Base-by-base conservation (phyloP, 2,888 invertebrate species). In the Ectemnius continuus region DNA sequence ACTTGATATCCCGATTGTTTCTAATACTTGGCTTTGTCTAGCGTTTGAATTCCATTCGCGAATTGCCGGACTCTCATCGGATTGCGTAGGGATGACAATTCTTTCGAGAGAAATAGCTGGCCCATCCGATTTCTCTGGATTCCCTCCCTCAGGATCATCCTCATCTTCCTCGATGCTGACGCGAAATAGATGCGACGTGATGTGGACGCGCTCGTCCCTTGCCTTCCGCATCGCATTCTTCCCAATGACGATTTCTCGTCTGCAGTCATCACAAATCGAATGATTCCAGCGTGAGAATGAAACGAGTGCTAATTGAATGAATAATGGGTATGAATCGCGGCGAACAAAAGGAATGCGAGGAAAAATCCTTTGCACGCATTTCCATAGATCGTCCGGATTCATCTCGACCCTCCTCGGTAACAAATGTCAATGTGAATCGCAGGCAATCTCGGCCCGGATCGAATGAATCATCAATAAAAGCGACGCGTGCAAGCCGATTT, bases 201-300 rank as follows among this genome's bases (percentile, higher is more conserved):
- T 83, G 75, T 75, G 81, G 67, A 72, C 61, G 70, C 71, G 80
- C 58, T 80, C 77, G 47, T 80, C 83, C 61, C 81, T 70, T 62
- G 81, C 80, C 78, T 83, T 89, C 88, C 80, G 87, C 89, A 89
- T 89, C 74, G 87, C 88, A 88, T 87, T 78, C 67, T 77, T 77
- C 61, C 58, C 8, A 57, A 52, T 65, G 18, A 36, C 20, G 57
- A 18, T 45, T 20, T 18, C 28, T 47, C 59, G 48, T 18, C 52
- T 16, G 6, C 16, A 13, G 16, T 52, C 3, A 52, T 52, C 16
- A 16, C 8, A 52, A 52, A 52, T 16, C 52, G 52, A 52, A 52
- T 4, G 16, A 16, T 52, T 52, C 52, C 16, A 13, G 14, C 52
- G 52, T 13, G 52, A 52, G 52, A 2, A 52, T 52, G 52, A 16